Evolutionary conservation across 2,797 vertebrate species (phyloP), one percentile per base, ranked within the genome.

Genomic region (Serranus cabrilla): DNA sequence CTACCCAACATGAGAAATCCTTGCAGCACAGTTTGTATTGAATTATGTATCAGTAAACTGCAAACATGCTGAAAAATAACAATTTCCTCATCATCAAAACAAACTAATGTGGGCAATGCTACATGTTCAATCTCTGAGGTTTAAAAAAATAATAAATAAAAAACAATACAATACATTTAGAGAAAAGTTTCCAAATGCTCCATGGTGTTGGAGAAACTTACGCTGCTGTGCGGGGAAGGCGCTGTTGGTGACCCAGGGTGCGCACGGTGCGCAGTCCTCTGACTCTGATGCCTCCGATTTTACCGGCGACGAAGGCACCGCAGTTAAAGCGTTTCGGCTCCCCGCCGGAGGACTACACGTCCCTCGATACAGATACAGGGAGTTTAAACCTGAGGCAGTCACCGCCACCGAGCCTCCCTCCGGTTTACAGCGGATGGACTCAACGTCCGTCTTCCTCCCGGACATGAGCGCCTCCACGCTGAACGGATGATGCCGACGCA

Each of bases 381-480:
- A 63, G 54, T 76, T 80, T 1, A 87, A 68, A 10, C 64, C 79
- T 0, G 80, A 1, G 0, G 76, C 60, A 5, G 87, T 79, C 57
- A 51, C 71, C 11, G 71, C 7, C 70, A 71, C 58, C 11, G 74
- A 47, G 2, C 27, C 56, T 2, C 76, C 59, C 56, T 76, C 87
- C 6, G 74, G 14, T 51, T 78, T 85, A 7, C 74, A 81, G 69
- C 74, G 51, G 49, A 31, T 27, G 16, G 75, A 47, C 59, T 80
- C 82, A 17, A 49, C 75, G 42, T 67, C 67, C 45, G 77, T 75
- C 63, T 83, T 93, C 63, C 85, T 84, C 11, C 84, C 80, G 46
- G 93, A 91, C 86, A 96, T 95, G 11, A 96, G 91, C 58, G 95
- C 94, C 85, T 96, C 95, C 67, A 96, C 95, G 90, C 95, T 96